Conservation (phyloP, 2,113 vertebrate genomes). For the Machaerirhynchus nigripectus region DNA sequence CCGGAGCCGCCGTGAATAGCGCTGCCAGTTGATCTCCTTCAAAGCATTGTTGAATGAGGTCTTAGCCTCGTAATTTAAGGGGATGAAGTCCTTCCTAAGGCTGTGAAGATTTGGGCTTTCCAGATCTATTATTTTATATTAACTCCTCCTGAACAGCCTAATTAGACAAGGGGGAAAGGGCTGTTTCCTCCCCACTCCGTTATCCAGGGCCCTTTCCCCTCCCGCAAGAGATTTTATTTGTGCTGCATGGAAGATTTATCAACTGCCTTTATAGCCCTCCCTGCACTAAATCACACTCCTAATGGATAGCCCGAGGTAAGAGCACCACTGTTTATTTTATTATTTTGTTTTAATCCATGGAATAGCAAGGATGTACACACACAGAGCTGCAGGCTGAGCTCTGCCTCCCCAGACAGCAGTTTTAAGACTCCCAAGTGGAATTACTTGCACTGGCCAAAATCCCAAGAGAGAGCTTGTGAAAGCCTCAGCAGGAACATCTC, state of each 20-base stretch:
- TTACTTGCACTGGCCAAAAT: neutral
- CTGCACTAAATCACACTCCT: conserved; percentile 51
- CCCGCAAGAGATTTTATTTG: conserved; percentile 21
- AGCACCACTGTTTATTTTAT: conserved; percentile 42
- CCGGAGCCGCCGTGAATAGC: neutral
- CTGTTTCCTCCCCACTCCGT: neutral
- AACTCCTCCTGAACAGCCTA: neutral
- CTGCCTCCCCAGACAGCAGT: neutral
- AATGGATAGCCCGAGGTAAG: conserved; percentile 54
- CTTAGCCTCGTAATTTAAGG: conserved; percentile 22
- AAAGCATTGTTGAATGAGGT: conserved; percentile 7
- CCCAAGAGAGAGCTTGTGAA: neutral
- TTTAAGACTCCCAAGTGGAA: neutral
- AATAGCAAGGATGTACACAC: neutral
- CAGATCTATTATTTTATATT: conserved; percentile 25
- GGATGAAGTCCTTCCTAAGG: conserved; percentile 36
- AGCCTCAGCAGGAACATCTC: neutral
- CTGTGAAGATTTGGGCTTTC: neutral
- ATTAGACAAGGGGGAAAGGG: neutral
- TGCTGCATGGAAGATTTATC: conserved; percentile 33
- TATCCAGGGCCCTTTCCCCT: neutral
- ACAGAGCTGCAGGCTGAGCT: neutral
- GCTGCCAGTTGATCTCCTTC: conserved; percentile 5
- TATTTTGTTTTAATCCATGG: neutral
- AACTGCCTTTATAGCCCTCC: conserved; percentile 35